These are phyloP conservation scores for Phocides pigmalion DNA, from an alignment of 1,140 invertebrate species.

Conservation along the genomic window DNA sequence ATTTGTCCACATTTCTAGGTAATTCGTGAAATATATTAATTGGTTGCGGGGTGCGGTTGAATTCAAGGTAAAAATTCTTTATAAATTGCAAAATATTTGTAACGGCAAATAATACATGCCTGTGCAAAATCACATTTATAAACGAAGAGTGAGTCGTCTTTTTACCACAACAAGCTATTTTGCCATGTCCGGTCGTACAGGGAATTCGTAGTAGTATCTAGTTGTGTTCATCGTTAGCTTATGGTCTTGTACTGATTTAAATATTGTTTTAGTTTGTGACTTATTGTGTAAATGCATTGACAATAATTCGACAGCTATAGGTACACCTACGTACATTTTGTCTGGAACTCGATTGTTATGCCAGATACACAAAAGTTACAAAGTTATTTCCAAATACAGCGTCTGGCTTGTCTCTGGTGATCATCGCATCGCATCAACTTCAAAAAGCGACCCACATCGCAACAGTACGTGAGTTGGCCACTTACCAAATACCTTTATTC, in stretches of 20 bases:
- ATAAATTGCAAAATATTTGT: background rate
- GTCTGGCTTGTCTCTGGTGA: constrained; percentile 5
- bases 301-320: background rate
- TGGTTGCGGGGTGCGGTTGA: constrained; percentile 31
- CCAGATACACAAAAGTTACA: constrained; percentile 8
- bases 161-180: constrained; percentile 11
- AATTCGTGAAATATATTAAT: constrained; percentile 44
- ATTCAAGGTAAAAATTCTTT: constrained; percentile 40
- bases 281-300: background rate
- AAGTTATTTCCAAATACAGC: background rate
- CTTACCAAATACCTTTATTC: constrained; percentile 61
- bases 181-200: background rate
- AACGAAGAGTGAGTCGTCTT: background rate
- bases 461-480: constrained; percentile 68
- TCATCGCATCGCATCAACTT: constrained; percentile 20
- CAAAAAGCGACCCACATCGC: constrained; percentile 50
- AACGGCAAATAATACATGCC: background rate
- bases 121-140: background rate
- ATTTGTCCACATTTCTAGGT: constrained; percentile 63
- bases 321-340: background rate
- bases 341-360: constrained; percentile 3
- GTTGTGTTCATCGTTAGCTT: background rate
- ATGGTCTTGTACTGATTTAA: constrained; percentile 5
- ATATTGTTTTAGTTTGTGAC: constrained; percentile 4
- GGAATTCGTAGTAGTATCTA: background rate